These are phyloP conservation scores for Escarpia spicata DNA, from an alignment of 2,888 invertebrate species.

Conservation along the genomic window DNA sequence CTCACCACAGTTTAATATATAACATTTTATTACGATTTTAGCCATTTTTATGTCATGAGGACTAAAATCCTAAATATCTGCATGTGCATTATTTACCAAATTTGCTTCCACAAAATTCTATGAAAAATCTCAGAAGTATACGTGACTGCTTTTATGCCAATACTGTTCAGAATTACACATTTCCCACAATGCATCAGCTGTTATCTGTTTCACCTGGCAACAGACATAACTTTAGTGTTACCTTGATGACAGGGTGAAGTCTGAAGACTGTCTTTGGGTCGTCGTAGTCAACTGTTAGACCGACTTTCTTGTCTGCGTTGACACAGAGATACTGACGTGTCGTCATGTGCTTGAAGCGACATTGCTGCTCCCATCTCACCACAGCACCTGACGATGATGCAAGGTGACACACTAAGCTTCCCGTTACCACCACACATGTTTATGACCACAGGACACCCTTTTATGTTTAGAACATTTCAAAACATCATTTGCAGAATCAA, in stretches of 20 bases:
- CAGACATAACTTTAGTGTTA: conserved; percentile 34
- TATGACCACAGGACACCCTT: no score
- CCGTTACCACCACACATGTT: no score
- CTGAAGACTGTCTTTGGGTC: conserved; percentile 61
- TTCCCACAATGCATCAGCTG: not conserved
- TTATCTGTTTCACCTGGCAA: not conserved
- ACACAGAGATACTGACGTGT: conserved; percentile 57
- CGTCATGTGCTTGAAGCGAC: conserved; percentile 59
- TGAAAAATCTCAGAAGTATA: not conserved
- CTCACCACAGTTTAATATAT: not conserved
- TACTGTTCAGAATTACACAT: not conserved
- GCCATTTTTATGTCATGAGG: not conserved
- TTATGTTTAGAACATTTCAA: no score
- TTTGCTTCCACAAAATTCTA: not conserved
- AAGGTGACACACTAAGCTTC: not conserved
- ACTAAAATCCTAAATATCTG: not conserved
- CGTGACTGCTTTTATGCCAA: no score
- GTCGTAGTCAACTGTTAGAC: conserved; percentile 51
- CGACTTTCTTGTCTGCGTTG: conserved; percentile 45
- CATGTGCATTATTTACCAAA: not conserved
- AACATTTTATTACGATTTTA: not conserved
- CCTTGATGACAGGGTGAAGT: conserved; percentile 62
- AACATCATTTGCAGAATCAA: no score
- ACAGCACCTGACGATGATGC: conserved; percentile 51
- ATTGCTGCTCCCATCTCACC: conserved; percentile 62